Conservation (phyloP, 2,113 vertebrate species). For the Ctenodactylus gundi region DNA sequence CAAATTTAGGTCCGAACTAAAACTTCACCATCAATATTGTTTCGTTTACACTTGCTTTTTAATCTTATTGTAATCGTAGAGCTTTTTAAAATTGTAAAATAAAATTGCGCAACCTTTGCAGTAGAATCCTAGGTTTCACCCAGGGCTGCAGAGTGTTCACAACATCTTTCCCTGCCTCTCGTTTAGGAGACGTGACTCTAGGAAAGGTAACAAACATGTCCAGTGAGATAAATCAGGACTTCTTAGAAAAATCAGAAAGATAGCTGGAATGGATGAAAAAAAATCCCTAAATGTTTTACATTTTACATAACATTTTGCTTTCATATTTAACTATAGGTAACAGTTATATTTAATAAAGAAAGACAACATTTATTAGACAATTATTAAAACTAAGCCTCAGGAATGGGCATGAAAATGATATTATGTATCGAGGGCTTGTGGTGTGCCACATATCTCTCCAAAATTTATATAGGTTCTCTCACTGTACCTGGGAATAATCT, state of each 20-base stretch:
- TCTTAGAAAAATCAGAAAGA: background rate
- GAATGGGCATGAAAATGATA: background rate
- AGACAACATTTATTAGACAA: background rate
- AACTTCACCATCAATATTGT: background rate
- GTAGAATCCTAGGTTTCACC: background rate
- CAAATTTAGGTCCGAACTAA: background rate
- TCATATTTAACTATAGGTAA: background rate
- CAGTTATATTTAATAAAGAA: background rate
- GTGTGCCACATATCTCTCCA: background rate
- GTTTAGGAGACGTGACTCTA: background rate
- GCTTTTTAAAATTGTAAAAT: background rate
- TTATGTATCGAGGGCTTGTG: background rate
- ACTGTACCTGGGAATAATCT: background rate
- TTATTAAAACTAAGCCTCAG: background rate
- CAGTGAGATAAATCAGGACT: background rate
- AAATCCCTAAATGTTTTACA: background rate
- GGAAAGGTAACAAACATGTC: background rate
- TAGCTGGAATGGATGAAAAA: background rate
- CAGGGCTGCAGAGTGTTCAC: background rate
- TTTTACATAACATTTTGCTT: background rate
- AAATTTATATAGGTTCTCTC: background rate
- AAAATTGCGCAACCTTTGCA: background rate
- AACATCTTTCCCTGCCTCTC: background rate
- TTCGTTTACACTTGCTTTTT: background rate
- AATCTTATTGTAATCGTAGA: background rate